phyloP scores from a whole-genome alignment of 2,888 invertebrate genomes.

The Dolichomitus sp. region DNA sequence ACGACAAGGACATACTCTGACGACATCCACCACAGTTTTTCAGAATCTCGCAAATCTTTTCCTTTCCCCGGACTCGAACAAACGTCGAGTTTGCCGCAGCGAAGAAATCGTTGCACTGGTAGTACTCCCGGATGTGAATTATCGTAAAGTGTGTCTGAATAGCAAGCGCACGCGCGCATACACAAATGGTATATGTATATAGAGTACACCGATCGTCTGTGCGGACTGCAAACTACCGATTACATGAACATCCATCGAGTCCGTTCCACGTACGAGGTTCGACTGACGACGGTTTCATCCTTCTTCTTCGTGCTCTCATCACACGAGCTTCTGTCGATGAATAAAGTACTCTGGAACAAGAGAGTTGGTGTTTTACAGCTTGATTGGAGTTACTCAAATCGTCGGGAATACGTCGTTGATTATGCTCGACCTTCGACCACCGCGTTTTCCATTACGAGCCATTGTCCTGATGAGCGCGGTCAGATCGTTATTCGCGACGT shows the following conservation, averaged over 20 bases:
- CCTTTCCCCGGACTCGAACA: conserved; percentile 14
- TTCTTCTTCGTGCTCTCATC: conserved; percentile 38
- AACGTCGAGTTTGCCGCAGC: background rate
- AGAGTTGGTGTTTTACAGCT: background rate
- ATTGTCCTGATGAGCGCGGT: conserved; percentile 70
- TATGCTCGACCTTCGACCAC: conserved; percentile 76
- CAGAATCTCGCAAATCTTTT: background rate
- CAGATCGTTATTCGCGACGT: conserved; percentile 15
- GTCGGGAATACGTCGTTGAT: conserved; percentile 42
- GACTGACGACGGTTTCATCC: conserved; percentile 75
- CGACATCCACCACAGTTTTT: background rate
- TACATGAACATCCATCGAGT: conserved; percentile 51
- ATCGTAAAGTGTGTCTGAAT: conserved; percentile 39
- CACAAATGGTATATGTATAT: conserved; percentile 12
- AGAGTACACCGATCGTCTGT: conserved; percentile 44
- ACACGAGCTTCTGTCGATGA: background rate
- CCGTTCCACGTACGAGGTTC: conserved; percentile 77
- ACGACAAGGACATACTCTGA: background rate
- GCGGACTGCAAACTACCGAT: conserved; percentile 62
- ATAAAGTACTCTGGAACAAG: background rate
- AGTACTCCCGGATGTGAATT: conserved; percentile 43
- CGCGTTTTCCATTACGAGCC: conserved; percentile 76
- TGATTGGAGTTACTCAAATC: background rate
- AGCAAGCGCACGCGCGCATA: conserved; percentile 29
- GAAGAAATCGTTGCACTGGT: conserved; percentile 37